Evolutionary conservation across 2,797 vertebrate genomes (phyloP).

Genomic region (Acridotheres tristis): DNA sequence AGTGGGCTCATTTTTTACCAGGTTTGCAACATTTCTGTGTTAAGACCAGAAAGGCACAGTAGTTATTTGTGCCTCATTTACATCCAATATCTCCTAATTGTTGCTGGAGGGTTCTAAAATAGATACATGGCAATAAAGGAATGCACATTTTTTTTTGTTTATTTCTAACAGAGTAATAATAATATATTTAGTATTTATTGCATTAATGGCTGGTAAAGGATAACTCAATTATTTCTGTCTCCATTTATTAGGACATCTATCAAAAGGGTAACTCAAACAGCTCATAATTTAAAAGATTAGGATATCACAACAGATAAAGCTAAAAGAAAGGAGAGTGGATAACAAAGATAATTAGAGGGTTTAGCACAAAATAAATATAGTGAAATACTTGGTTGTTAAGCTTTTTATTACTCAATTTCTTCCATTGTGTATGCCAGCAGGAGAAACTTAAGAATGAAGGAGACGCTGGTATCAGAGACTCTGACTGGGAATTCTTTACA

Average conservation of each 20-base stretch:
- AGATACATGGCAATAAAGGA: conserved; percentile 28
- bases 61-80: conserved; percentile 65
- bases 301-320: conserved; percentile 1
- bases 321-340: background rate
- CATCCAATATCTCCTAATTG: conserved; percentile 58
- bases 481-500: background rate
- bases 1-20: background rate
- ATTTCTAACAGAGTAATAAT: background rate
- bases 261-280: background rate
- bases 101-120: conserved; percentile 53
- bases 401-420: conserved; percentile 13
- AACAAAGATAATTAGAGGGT: conserved; percentile 24
- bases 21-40: background rate
- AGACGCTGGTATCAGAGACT: background rate
- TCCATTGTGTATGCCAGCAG: background rate
- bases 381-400: conserved; percentile 11
- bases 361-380: background rate
- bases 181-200: conserved; percentile 48
- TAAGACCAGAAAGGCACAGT: conserved; percentile 13
- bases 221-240: conserved; percentile 46
- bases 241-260: conserved; percentile 2
- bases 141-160: background rate
- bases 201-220: conserved; percentile 34
- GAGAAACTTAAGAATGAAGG: background rate
- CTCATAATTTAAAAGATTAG: conserved; percentile 13